These are phyloP conservation scores for Nestor notabilis DNA, from an alignment of 2,113 vertebrate genomes.

Conservation along the genomic window DNA sequence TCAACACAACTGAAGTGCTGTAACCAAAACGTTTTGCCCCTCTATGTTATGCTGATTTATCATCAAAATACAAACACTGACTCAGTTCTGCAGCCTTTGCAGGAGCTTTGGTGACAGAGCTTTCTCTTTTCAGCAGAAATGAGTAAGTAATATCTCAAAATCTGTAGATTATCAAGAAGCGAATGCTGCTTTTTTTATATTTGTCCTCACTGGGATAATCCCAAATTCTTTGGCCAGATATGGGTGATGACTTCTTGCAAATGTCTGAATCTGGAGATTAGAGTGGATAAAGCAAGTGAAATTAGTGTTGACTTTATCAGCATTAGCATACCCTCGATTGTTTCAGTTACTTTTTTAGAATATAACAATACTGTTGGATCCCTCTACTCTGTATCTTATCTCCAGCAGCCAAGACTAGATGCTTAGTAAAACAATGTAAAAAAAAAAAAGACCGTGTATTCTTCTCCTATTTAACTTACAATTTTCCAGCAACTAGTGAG, in stretches of 20 bases:
- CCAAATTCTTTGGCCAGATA: not conserved
- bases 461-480: not conserved
- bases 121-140: not conserved
- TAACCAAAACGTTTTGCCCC: not conserved
- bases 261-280: not conserved
- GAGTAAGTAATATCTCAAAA: not conserved
- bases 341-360: constrained; percentile 5
- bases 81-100: not conserved
- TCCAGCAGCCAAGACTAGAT: not conserved
- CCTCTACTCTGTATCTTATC: not conserved
- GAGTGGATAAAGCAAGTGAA: constrained; percentile 11
- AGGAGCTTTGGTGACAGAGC: not conserved
- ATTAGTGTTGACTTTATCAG: not conserved
- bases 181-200: not conserved
- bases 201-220: not conserved
- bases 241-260: constrained; percentile 19
- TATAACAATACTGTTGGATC: not conserved
- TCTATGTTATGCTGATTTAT: not conserved
- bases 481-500: not conserved
- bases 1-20: not conserved
- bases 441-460: not conserved
- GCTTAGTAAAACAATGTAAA: not conserved
- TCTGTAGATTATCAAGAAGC: not conserved
- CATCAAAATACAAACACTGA: not conserved
- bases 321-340: not conserved